Conservation (phyloP, 53 echinoderm and acorn worm genomes). For the Luidia sarsii region DNA sequence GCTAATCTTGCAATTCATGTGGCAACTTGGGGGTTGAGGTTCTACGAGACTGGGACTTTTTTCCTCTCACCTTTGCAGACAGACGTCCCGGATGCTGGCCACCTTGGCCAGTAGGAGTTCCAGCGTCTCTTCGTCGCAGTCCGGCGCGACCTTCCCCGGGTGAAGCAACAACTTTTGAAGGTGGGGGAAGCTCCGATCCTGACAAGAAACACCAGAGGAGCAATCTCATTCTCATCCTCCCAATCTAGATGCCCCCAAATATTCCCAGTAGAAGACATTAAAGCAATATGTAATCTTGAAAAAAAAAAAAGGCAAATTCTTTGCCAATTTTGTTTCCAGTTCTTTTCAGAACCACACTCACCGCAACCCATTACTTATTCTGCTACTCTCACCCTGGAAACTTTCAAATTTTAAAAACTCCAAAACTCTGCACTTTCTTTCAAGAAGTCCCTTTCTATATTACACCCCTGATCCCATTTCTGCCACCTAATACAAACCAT, state of each 20-base stretch:
- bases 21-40: too few species aligned
- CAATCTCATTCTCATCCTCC: background rate
- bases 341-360: too few species aligned
- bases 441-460: too few species aligned
- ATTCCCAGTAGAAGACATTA: background rate
- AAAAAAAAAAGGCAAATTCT: background rate
- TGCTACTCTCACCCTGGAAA: too few species aligned
- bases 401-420: too few species aligned
- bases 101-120: conserved; percentile 69
- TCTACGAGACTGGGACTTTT: too few species aligned
- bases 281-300: background rate
- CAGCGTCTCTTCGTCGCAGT: conserved; percentile 15
- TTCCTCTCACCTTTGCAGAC: conserved; percentile 38
- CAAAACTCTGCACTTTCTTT: too few species aligned
- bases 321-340: too few species aligned
- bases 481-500: too few species aligned
- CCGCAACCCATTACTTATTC: too few species aligned
- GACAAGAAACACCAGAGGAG: background rate
- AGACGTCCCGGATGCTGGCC: conserved; percentile 74
- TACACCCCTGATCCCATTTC: too few species aligned
- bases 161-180: conserved; percentile 65
- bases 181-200: conserved; percentile 85
- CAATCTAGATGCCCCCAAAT: background rate
- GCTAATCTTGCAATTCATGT: too few species aligned
- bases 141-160: background rate